Conservation (phyloP, 2,888 invertebrate genomes). For the Agrochola lota region DNA sequence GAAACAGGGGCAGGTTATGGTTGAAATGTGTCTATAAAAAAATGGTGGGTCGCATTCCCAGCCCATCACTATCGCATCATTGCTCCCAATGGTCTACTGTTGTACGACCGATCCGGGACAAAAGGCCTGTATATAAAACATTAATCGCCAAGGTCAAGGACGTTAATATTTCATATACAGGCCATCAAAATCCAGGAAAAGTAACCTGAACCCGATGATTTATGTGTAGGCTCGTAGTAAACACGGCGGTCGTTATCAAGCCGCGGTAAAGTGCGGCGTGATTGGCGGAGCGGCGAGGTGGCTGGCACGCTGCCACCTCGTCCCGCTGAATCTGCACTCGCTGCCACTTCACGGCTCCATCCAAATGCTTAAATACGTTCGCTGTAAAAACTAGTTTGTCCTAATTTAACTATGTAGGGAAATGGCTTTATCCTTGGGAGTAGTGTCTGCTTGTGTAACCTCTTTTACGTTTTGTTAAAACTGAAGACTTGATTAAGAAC, state of each 20-base stretch:
- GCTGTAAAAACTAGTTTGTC: constrained; percentile 63
- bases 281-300: constrained; percentile 69
- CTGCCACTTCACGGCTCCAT: constrained; percentile 69
- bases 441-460: constrained; percentile 33
- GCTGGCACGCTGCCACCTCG: constrained; percentile 80
- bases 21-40: neutral
- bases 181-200: constrained; percentile 38
- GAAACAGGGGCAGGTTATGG: neutral
- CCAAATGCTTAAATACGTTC: constrained; percentile 63
- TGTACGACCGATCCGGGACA: neutral
- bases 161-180: constrained; percentile 22
- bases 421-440: constrained; percentile 46
- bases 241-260: constrained; percentile 67
- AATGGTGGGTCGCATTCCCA: neutral
- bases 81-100: neutral
- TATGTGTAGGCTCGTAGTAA: constrained; percentile 62
- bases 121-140: constrained; percentile 6
- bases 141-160: neutral
- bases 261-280: constrained; percentile 69
- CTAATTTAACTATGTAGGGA: constrained; percentile 57
- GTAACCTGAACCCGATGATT: constrained; percentile 56
- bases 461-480: constrained; percentile 40
- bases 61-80: neutral
- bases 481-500: constrained; percentile 38
- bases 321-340: constrained; percentile 71